Base-by-base conservation (phyloP, 1,140 invertebrate genomes). In the Lepidurus packardi region DNA sequence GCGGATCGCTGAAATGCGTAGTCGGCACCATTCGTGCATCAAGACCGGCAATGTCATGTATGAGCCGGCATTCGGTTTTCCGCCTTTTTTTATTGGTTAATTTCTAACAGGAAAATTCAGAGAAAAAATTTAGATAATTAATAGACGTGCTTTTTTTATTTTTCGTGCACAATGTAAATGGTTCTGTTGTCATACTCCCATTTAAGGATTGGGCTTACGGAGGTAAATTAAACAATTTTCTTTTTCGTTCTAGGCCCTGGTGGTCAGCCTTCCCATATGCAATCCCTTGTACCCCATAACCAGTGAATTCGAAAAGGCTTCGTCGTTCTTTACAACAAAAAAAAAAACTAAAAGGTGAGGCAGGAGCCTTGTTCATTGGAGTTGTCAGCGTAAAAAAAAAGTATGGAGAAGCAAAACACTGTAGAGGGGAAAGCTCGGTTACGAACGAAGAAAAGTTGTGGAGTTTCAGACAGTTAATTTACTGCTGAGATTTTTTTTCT, bases 261-360 rank as follows among this genome's bases (percentile, higher is more conserved):
- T 78, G 78, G 78, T 42, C 78, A 78, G 78, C 78, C 78, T 78
- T 78, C 78, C 44, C 78, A 73, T 78, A 78, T 78, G 78, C 78
- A 78, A 78, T 74, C 43, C n/a, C 45, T 78, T 43, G 78, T 78
- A 13, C 78, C 78, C 24, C 75, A 77, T 47, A 77, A 77, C 43
- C 43, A 77, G 13, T 65, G 53, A 65, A 16, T 65, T 13, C 53
- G 53, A 16, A 21, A n/a, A 21, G 53, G 53, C 13, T 65, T 65
- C 53, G 53, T 65, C 53, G 53, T 65, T 65, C 53, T 13, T 65
- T 21, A 65, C n/a, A 16, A n/a, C 7, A 65, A 21, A n/a, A n/a
- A n/a, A 21, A 65, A 21, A n/a, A n/a, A 65, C 16, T n/a, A 65
- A 47, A 47, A 65, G 53, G 34, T 34, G 34, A 34, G 34, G 34